A percentile compares a stretch with the other conserved stretches of the same genome.
Evolutionary conservation across 2,113 vertebrate species (phyloP).

Genomic region (Cheilinus undulatus): DNA sequence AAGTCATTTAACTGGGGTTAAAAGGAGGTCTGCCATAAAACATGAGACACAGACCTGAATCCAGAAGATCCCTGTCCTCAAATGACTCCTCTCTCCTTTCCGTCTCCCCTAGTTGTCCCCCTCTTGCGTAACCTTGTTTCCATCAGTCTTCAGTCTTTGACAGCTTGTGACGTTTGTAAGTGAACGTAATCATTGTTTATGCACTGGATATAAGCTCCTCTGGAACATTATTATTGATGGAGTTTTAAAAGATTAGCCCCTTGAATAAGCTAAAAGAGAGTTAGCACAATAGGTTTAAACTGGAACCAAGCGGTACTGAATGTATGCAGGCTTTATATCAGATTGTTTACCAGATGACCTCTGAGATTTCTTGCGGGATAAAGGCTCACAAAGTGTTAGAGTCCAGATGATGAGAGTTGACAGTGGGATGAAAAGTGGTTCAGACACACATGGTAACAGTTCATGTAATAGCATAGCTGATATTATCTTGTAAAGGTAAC

Average conservation of each 20-base stretch:
- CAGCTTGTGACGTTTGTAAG: conserved; percentile 17
- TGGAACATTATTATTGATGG: conserved; percentile 47
- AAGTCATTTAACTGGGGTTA: neutral
- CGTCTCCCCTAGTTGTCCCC: neutral
- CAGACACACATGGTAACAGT: conserved; percentile 56
- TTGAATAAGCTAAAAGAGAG: conserved; percentile 40
- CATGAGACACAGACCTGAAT: neutral
- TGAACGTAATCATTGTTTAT: conserved; percentile 51
- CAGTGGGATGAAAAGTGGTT: conserved; percentile 18
- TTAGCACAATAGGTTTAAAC: conserved; percentile 29
- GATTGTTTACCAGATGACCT: conserved; percentile 45
- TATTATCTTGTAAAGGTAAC: conserved; percentile 15
- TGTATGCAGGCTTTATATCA: conserved; percentile 10
- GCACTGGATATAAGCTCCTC: conserved; percentile 53
- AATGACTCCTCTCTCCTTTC: conserved; percentile 8
- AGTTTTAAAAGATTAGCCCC: conserved; percentile 55
- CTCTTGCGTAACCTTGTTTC: conserved; percentile 38
- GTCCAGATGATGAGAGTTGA: conserved; percentile 7
- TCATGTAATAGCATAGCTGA: conserved; percentile 20
- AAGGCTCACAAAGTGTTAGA: conserved; percentile 36
- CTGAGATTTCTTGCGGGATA: conserved; percentile 30
- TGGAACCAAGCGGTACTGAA: neutral
- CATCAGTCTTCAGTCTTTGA: conserved; percentile 20
- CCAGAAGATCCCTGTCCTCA: conserved; percentile 15
- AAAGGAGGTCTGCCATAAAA: conserved; percentile 1